These are phyloP conservation scores for Myodes glareolus DNA, from an alignment of 2,113 vertebrate genomes.

Conservation along the genomic window DNA sequence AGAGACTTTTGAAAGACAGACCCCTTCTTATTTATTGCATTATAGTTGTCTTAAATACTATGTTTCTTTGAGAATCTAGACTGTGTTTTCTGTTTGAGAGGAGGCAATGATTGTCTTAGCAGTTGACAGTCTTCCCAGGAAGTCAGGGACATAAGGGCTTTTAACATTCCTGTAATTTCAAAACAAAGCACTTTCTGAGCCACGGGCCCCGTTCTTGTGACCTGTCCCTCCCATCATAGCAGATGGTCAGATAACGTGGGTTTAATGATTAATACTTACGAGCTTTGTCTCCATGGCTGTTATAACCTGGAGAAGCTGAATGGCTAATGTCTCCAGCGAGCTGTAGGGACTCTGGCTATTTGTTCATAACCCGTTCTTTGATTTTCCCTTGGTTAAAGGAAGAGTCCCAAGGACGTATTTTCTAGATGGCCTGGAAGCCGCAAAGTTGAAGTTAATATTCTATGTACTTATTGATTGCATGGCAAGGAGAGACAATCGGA, in stretches of 20 bases:
- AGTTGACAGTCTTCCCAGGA: neutral
- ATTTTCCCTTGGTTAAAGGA: neutral
- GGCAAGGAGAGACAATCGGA: neutral
- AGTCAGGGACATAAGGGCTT: neutral
- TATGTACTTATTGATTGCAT: neutral
- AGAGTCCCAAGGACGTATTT: neutral
- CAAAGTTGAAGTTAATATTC: neutral
- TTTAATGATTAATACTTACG: neutral
- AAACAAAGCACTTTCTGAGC: constrained; percentile 2
- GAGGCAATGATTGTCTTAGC: neutral
- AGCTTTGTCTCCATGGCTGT: neutral
- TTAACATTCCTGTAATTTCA: neutral
- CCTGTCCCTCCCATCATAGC: neutral
- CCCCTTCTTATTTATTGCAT: neutral
- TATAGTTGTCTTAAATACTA: neutral
- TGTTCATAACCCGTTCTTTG: neutral
- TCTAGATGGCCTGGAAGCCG: constrained; percentile 6
- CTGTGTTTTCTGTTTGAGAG: constrained; percentile 24
- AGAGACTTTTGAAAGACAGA: neutral
- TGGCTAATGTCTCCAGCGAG: neutral
- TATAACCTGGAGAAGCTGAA: neutral
- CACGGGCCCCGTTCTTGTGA: neutral
- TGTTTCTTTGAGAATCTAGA: neutral
- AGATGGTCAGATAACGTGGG: neutral
- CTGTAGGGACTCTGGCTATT: neutral